phyloP scores from a whole-genome alignment of 2,113 vertebrate genomes.

The Jacana jacana region DNA sequence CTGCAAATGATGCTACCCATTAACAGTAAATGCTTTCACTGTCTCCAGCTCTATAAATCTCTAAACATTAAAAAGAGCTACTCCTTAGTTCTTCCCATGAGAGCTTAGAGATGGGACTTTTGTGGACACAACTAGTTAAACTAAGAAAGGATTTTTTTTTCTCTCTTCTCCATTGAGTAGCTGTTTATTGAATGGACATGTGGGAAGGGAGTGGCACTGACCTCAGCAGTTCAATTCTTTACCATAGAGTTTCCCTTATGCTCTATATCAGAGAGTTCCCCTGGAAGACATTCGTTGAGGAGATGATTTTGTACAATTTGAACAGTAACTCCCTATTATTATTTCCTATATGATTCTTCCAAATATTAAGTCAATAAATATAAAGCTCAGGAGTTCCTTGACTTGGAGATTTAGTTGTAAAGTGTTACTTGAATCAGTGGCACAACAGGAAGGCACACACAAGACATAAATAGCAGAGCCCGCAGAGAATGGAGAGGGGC shows the following conservation, averaged over 20 bases:
- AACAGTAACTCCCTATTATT: neutral
- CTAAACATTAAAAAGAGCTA: slow-evolving; percentile 44
- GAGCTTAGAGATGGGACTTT: slow-evolving; percentile 42
- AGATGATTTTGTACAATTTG: neutral
- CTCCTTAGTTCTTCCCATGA: slow-evolving; percentile 1
- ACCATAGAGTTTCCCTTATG: neutral
- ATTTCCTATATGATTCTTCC: neutral
- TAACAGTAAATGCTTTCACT: slow-evolving; percentile 51
- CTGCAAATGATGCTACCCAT: slow-evolving; percentile 51
- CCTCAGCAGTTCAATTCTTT: neutral
- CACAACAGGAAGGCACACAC: fast-evolving
- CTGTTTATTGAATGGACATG: neutral
- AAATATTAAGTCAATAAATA: neutral
- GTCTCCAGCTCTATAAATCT: slow-evolving; percentile 35
- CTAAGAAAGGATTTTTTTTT: neutral
- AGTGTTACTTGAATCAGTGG: neutral
- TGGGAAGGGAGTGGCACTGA: neutral
- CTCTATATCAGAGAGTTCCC: neutral
- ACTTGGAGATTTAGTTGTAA: neutral
- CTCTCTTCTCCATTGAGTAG: neutral
- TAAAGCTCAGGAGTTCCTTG: neutral
- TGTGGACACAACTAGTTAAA: slow-evolving; percentile 20
- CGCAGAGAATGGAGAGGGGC: neutral
- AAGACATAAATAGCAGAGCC: neutral
- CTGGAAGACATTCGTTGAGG: neutral